Evolutionary conservation across 2,797 vertebrate genomes (phyloP).

Genomic region (Lutjanus argentimaculatus): DNA sequence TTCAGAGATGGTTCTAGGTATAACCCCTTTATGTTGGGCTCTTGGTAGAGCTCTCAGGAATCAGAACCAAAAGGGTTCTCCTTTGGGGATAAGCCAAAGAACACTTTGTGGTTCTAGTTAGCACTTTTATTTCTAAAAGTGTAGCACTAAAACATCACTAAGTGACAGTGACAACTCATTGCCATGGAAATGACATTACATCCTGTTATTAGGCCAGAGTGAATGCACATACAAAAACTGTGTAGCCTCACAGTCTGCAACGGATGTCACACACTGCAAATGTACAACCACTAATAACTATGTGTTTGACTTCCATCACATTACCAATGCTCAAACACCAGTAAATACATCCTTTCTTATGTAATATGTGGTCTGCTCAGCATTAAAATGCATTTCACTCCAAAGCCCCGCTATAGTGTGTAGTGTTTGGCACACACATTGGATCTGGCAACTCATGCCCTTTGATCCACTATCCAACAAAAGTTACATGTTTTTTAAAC

Average conservation of each 20-base stretch:
- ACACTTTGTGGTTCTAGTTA: background rate
- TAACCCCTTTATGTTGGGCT: too few relatives aligned
- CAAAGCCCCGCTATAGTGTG: background rate
- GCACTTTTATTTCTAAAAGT: background rate
- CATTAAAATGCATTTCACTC: conserved; percentile 1
- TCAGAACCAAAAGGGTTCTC: too few relatives aligned
- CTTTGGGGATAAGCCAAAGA: too few relatives aligned
- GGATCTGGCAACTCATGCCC: too few relatives aligned
- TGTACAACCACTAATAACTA: conserved; percentile 1
- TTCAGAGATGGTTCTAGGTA: too few relatives aligned
- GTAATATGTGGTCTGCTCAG: background rate
- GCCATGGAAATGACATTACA: background rate
- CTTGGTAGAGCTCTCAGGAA: too few relatives aligned
- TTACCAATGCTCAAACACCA: background rate
- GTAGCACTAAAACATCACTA: background rate
- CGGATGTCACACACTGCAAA: background rate
- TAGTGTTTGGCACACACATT: background rate
- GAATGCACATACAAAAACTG: background rate
- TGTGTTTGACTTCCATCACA: background rate
- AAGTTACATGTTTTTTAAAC: background rate
- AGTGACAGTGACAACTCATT: background rate
- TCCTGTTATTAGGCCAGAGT: background rate
- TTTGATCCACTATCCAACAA: conserved; percentile 15
- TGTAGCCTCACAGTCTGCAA: background rate
- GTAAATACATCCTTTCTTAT: conserved; percentile 15